These are phyloP conservation scores for Cromileptes altivelis DNA, from an alignment of 2,113 vertebrate genomes.

Conservation along the genomic window DNA sequence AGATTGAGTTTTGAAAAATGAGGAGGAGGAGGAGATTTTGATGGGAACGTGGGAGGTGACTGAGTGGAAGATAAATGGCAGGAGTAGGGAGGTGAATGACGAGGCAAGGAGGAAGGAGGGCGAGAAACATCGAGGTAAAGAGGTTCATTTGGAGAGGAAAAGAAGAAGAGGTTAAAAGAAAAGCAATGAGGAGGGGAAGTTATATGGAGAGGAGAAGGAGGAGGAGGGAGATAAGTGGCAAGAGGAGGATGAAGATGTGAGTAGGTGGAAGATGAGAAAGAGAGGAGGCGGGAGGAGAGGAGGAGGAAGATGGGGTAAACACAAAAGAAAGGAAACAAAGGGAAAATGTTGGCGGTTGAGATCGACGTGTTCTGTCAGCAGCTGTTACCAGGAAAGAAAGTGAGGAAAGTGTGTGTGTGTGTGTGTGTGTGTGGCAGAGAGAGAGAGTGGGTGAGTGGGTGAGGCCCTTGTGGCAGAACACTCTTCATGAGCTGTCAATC, in stretches of 20 bases:
- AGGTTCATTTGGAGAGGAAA: not conserved
- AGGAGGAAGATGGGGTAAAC: slow-evolving; percentile 4
- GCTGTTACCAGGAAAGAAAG: slow-evolving; percentile 28
- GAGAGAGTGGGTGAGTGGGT: slow-evolving; percentile 30
- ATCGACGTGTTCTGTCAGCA: slow-evolving; percentile 39
- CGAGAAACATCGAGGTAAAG: not conserved
- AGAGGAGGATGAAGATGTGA: not conserved
- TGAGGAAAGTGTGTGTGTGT: slow-evolving; percentile 15
- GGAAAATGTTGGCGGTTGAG: slow-evolving; percentile 12
- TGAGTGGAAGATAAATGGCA: slow-evolving; percentile 58
- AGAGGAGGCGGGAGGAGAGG: not conserved
- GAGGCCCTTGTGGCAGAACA: slow-evolving; percentile 51
- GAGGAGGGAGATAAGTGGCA: not conserved
- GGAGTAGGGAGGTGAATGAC: slow-evolving; percentile 29
- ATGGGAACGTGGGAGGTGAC: slow-evolving; percentile 58
- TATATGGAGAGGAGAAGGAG: not conserved
- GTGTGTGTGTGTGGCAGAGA: not conserved
- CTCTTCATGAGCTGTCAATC: slow-evolving; percentile 63
- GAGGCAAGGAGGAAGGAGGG: slow-evolving; percentile 2
- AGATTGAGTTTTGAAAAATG: slow-evolving; percentile 33
- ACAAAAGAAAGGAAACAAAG: slow-evolving; percentile 38
- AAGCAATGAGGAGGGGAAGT: slow-evolving; percentile 2
- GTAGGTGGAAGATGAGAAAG: not conserved
- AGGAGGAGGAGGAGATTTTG: slow-evolving; percentile 41
- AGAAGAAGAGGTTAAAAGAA: not conserved